Evolutionary conservation across 2,888 invertebrate genomes (phyloP).

Genomic region (Agonum fuliginosum): DNA sequence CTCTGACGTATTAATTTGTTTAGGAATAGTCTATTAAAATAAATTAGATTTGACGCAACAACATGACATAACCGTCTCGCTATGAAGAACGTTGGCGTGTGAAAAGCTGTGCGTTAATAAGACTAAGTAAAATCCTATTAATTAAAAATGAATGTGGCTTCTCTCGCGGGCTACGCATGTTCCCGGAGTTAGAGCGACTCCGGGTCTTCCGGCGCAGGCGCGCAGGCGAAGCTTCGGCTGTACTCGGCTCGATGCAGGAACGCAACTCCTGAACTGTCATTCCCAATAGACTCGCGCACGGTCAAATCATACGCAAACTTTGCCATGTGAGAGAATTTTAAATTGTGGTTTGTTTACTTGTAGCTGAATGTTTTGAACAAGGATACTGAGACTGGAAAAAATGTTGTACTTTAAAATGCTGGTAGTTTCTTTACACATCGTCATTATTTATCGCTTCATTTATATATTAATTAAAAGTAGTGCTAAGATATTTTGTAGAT

Average conservation of each 20-base stretch:
- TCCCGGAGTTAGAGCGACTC: not conserved
- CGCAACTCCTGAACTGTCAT: constrained; percentile 2
- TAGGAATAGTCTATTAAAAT: too few species aligned
- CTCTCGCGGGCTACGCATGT: not conserved
- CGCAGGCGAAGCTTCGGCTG: constrained; percentile 13
- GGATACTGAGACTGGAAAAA: too few species aligned
- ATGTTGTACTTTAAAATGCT: too few species aligned
- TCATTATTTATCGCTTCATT: too few species aligned
- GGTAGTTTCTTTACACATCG: too few species aligned
- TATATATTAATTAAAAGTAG: too few species aligned
- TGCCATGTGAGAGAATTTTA: constrained; percentile 3
- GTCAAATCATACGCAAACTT: not conserved
- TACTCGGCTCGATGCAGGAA: constrained; percentile 30
- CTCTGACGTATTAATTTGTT: too few species aligned
- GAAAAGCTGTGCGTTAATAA: constrained; percentile 14
- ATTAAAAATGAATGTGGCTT: constrained; percentile 27
- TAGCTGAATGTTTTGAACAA: too few species aligned
- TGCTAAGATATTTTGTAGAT: too few species aligned
- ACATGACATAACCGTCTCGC: too few species aligned
- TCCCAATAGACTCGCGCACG: constrained; percentile 26
- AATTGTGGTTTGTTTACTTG: constrained; percentile 9
- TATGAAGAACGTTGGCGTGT: not conserved
- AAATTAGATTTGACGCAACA: too few species aligned
- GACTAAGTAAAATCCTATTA: constrained; percentile 11
- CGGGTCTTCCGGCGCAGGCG: not conserved